Conservation (phyloP, 2,888 invertebrate species). For the Cheilosia variabilis region DNA sequence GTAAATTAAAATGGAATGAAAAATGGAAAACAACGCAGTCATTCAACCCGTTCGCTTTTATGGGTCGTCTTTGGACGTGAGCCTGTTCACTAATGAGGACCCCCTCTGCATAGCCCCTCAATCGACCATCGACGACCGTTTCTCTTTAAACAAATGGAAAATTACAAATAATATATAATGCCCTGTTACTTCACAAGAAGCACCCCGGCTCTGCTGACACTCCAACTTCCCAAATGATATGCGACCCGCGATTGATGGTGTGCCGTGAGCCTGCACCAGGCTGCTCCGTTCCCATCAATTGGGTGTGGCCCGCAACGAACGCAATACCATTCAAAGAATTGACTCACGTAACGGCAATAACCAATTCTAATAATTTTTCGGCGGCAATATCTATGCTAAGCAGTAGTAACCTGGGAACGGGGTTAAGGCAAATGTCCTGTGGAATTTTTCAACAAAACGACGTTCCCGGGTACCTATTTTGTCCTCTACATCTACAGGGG, state of each 20-base stretch:
- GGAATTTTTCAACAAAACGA: constrained; percentile 1
- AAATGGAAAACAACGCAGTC: constrained; percentile 58
- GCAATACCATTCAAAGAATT: constrained; percentile 67
- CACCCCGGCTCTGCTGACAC: constrained; percentile 9
- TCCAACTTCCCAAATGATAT: constrained; percentile 14
- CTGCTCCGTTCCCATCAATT: not conserved
- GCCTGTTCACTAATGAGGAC: constrained; percentile 59
- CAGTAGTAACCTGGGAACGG: constrained; percentile 32
- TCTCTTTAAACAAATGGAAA: constrained; percentile 21
- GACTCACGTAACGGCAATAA: constrained; percentile 74
- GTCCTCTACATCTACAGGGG: not conserved
- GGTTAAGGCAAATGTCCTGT: constrained; percentile 7
- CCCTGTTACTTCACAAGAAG: constrained; percentile 7
- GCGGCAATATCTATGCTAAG: constrained; percentile 75
- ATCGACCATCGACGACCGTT: not conserved
- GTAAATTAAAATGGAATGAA: constrained; percentile 60
- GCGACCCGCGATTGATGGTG: constrained; percentile 19
- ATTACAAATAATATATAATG: constrained; percentile 62
- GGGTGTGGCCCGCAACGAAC: constrained; percentile 4
- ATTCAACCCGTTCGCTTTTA: constrained; percentile 59
- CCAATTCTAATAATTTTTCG: constrained; percentile 74
- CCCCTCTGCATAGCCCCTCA: constrained; percentile 1
- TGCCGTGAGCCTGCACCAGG: not conserved
- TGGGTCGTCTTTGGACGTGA: constrained; percentile 57
- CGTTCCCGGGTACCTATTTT: not conserved